phyloP scores from a whole-genome alignment of 1,140 invertebrate genomes.

The Coenobita brevimanus region DNA sequence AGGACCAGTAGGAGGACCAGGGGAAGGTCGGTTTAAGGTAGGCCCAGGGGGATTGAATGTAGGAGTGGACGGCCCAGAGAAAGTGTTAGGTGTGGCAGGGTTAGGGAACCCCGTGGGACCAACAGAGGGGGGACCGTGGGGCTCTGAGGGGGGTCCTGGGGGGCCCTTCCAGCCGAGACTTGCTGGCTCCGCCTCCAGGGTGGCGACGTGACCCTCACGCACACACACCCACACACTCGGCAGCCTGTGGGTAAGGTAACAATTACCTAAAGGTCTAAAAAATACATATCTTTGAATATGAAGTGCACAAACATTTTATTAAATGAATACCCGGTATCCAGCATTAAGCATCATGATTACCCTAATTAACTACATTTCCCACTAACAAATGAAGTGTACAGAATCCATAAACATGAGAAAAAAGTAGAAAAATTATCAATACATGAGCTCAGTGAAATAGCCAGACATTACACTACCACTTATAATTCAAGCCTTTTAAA shows the following conservation, averaged over 20 bases:
- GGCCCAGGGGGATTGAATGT: slow-evolving; percentile 65
- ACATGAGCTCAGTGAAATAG: too few species aligned
- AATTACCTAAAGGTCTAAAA: too few species aligned
- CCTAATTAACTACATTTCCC: too few species aligned
- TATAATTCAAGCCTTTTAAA: too few species aligned
- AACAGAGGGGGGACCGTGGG: slow-evolving; percentile 67
- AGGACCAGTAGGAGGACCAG: slow-evolving; percentile 62
- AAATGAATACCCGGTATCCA: too few species aligned
- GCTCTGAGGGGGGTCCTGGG: slow-evolving; percentile 67
- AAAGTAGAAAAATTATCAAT: too few species aligned
- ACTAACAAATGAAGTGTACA: too few species aligned
- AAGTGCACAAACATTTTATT: too few species aligned
- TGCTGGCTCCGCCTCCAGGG: slow-evolving; percentile 69
- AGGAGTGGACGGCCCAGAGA: slow-evolving; percentile 64
- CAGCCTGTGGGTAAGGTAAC: slow-evolving; percentile 37
- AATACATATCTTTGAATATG: too few species aligned
- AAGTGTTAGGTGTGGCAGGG: slow-evolving; percentile 65
- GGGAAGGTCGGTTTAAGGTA: slow-evolving; percentile 61
- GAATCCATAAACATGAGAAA: too few species aligned
- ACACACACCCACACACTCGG: slow-evolving; percentile 63
- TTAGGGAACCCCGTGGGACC: slow-evolving; percentile 67
- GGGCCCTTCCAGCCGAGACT: slow-evolving; percentile 69
- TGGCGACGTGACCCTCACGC: slow-evolving; percentile 66
- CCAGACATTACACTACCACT: too few species aligned
- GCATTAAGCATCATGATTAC: too few species aligned